Evolutionary conservation across 2,113 vertebrate genomes (phyloP).

Genomic region (Apus apus): DNA sequence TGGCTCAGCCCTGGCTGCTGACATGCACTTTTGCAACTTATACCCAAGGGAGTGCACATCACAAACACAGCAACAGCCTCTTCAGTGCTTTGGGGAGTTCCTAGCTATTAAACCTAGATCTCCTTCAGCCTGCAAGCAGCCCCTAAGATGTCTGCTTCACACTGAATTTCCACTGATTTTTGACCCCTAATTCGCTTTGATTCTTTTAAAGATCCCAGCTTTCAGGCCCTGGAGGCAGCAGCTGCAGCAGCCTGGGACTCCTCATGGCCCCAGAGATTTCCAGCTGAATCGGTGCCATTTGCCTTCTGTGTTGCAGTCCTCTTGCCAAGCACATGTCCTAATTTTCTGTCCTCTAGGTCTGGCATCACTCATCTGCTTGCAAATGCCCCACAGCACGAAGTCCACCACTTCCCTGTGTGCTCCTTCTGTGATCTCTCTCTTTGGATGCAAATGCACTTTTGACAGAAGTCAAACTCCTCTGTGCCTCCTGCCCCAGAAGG

Average conservation of each 20-base stretch:
- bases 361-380: not conserved
- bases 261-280: not conserved
- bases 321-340: not conserved
- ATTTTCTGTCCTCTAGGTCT: not conserved
- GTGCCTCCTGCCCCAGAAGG: not conserved
- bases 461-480: not conserved
- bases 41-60: not conserved
- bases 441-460: not conserved
- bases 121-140: not conserved
- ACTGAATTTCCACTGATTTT: not conserved
- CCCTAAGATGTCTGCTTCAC: not conserved
- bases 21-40: not conserved
- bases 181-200: not conserved
- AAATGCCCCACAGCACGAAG: not conserved
- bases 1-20: not conserved
- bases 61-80: not conserved
- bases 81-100: not conserved
- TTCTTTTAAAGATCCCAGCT: not conserved
- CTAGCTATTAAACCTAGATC: not conserved
- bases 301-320: not conserved
- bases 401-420: not conserved
- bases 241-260: not conserved
- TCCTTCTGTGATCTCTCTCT: not conserved
- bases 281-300: not conserved
- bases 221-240: accelerated